Evolutionary conservation across 2,888 invertebrate species (phyloP), one percentile per base, ranked within the genome.

Genomic region (Xanthia icteritia): DNA sequence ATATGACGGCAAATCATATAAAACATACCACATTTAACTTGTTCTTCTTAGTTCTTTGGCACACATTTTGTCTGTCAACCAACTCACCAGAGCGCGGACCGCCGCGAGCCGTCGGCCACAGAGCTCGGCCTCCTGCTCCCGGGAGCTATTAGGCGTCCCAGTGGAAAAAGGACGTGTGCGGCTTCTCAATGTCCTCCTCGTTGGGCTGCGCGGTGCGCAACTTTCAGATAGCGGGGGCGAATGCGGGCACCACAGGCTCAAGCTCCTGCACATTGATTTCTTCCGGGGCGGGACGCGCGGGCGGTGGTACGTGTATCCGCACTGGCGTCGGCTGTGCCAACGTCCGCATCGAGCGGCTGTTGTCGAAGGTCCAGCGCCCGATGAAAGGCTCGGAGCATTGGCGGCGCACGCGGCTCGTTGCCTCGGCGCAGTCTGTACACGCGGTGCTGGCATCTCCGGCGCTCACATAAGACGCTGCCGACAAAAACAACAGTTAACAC

Each of bases 301-400:
- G n/a, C 0, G 31, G 11, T 31, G 17, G 8, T 23, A 17, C 27
- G 20, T 36, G n/a, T 15, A 36, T 2, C 0, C 11, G 73, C 64
- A 51, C 81, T 70, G 31, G 45, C 17, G 45, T 4, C 17, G 36
- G 45, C 39, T 5, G 48, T 0, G 51, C 23, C 9, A 5, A 31
- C 2, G 13, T 8, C 9, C 48, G 31, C 17, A 82, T 76, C 45
- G 90, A 90, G 0, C 92, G 90, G 67, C 84, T 90, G 89, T 93
- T 94, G 88, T 93, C 90, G 82, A 93, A 93, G 4, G 86, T 93
- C 94, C 94, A 94, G 0, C 92, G 90, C n/a, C 82, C 83, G 75
- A 93, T 91, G 88, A 86, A 89, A 4, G 88, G 81, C 31, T 90
- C 89, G 8, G 88, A 86, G 54, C 88, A 85, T 6, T 85, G 88